These are phyloP conservation scores for Meloidogyne hapla DNA, from an alignment of 1,140 invertebrate genomes.

Conservation along the genomic window DNA sequence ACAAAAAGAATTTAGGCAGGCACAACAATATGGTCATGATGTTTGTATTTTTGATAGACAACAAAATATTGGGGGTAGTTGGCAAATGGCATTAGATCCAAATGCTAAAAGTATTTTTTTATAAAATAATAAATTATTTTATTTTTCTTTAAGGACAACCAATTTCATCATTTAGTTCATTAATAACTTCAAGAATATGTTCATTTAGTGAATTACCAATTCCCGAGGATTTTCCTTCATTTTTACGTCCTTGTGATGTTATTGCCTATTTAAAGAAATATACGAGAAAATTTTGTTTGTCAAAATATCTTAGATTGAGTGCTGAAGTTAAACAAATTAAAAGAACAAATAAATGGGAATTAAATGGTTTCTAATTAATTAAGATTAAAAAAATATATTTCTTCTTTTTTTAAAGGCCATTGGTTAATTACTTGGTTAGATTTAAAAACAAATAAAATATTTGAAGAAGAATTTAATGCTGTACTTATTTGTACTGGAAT, in stretches of 20 bases:
- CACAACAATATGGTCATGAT: conserved; percentile 16
- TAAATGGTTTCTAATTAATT: background rate
- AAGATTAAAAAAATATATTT: background rate
- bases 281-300: background rate
- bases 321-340: conserved; percentile 19
- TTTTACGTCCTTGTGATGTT: conserved; percentile 18
- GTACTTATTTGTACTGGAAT: conserved; percentile 27
- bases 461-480: conserved; percentile 30
- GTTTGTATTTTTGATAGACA: conserved; percentile 24
- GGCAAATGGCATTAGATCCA: conserved; percentile 26
- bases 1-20: conserved; percentile 22
- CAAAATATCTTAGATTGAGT: conserved; percentile 6
- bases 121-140: background rate
- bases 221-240: conserved; percentile 20
- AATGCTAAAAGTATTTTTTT: conserved; percentile 18
- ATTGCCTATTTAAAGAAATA: conserved; percentile 13
- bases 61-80: conserved; percentile 20
- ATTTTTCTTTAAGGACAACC: background rate
- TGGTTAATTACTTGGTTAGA: conserved; percentile 20
- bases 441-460: background rate
- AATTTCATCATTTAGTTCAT: conserved; percentile 5
- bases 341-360: conserved; percentile 10
- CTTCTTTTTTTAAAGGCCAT: conserved; percentile 4
- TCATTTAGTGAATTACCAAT: conserved; percentile 26
- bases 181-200: conserved; percentile 27